Conservation (phyloP, 2,113 vertebrate species). For the Amia ocellicauda region DNA sequence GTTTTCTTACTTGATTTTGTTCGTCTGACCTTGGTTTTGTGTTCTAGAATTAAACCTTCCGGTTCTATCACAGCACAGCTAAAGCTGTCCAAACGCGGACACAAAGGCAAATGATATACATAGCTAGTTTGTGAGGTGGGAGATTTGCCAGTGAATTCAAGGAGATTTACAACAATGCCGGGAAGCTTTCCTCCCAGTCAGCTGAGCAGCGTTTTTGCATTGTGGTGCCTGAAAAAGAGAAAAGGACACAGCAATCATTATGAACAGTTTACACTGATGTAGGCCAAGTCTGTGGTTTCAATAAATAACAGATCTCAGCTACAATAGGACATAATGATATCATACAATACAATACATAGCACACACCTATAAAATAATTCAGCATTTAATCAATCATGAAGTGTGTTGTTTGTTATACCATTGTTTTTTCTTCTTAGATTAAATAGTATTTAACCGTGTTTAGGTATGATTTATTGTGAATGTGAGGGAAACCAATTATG, state of each 20-base stretch:
- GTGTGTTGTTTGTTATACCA: no score
- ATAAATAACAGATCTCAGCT: no score
- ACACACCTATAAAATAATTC: no score
- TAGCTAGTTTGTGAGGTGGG: neutral
- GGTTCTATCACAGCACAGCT: neutral
- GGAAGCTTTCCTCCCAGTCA: neutral
- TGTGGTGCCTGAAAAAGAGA: neutral
- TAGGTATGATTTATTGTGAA: no score
- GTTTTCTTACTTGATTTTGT: neutral
- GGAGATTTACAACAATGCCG: neutral
- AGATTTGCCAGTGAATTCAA: neutral
- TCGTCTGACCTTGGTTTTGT: neutral
- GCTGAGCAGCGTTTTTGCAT: constrained; percentile 4
- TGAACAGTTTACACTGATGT: neutral
- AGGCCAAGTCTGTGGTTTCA: neutral
- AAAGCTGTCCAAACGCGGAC: neutral
- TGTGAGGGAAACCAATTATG: no score
- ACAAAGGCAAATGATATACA: neutral
- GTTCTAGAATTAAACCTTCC: neutral
- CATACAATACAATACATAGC: no score
- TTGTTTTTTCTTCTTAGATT: no score
- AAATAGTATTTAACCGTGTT: no score
- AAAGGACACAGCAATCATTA: neutral
- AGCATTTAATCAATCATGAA: no score
- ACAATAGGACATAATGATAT: no score